Percentiles rank a stretch among this genome's conserved stretches.
These are phyloP conservation scores for Lanius ludovicianus DNA, from an alignment of 2,113 vertebrate species.

Conservation along the genomic window DNA sequence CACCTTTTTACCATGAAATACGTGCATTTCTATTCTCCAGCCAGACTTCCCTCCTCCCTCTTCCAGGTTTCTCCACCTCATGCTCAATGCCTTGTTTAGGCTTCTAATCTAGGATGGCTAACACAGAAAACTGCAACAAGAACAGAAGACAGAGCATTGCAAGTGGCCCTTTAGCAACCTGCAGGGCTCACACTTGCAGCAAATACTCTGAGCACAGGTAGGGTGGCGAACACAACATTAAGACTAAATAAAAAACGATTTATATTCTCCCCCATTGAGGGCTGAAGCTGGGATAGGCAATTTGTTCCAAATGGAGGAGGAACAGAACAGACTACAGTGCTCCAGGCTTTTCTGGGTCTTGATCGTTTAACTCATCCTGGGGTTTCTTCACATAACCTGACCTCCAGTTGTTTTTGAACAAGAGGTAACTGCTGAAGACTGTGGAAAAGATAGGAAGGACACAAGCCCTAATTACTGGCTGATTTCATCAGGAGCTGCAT, in stretches of 20 bases:
- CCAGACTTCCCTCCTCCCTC: not conserved
- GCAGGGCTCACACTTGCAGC: not conserved
- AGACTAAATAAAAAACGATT: slow-evolving; percentile 47
- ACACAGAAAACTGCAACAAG: not conserved
- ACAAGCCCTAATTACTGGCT: not conserved
- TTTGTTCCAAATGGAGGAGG: slow-evolving; percentile 47
- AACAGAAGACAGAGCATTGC: not conserved
- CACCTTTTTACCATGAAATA: not conserved
- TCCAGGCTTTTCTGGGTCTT: slow-evolving; percentile 17
- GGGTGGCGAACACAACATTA: slow-evolving; percentile 18
- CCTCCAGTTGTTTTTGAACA: slow-evolving; percentile 42
- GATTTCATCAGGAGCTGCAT: not conserved
- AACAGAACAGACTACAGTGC: not conserved
- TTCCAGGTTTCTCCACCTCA: not conserved
- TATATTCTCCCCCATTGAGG: slow-evolving; percentile 32
- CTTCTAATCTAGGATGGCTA: not conserved
- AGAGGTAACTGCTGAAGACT: not conserved
- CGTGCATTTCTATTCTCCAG: not conserved
- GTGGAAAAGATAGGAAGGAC: not conserved
- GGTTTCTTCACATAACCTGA: slow-evolving; percentile 19
- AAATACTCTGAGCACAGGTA: slow-evolving; percentile 6
- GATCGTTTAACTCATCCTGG: slow-evolving; percentile 22
- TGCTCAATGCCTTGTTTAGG: not conserved
- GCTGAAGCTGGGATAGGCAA: slow-evolving; percentile 26
- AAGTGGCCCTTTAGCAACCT: slow-evolving; percentile 37